These are phyloP conservation scores for Strix uralensis DNA, from an alignment of 2,113 vertebrate species.

Conservation along the genomic window DNA sequence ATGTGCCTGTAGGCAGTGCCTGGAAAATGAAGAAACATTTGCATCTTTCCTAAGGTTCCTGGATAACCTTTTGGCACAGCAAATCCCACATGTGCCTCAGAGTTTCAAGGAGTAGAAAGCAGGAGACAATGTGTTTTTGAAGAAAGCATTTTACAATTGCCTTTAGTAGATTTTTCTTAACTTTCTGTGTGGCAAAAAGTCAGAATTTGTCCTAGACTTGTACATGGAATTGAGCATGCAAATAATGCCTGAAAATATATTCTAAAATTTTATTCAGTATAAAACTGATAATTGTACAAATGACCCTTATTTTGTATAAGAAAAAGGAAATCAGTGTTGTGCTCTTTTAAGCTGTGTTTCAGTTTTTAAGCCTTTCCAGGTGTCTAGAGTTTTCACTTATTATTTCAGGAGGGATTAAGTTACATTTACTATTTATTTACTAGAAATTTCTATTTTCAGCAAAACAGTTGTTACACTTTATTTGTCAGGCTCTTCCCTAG, in stretches of 20 bases:
- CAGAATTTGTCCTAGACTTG: neutral
- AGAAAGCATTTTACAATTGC: neutral
- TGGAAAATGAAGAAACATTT: neutral
- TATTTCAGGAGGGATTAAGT: neutral
- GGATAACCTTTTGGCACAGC: neutral
- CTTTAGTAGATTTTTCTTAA: neutral
- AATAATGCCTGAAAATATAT: neutral
- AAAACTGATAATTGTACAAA: neutral
- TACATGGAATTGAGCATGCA: neutral
- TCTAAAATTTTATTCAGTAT: neutral
- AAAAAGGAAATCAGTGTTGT: neutral
- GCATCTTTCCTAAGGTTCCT: neutral
- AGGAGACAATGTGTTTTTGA: neutral
- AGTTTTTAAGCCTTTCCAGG: neutral
- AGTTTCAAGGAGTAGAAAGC: neutral
- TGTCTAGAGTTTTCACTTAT: neutral
- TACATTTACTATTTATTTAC: neutral
- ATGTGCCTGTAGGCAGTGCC: neutral
- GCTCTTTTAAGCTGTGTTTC: neutral
- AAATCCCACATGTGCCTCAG: neutral
- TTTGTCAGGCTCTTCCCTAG: neutral
- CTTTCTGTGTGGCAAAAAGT: neutral
- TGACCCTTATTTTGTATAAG: neutral
- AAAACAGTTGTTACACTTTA: neutral
- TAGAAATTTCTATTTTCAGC: neutral